Evolutionary conservation across 2,113 vertebrate genomes (phyloP), one percentile per base, ranked within the genome.

Genomic region (Periophthalmus modestus): DNA sequence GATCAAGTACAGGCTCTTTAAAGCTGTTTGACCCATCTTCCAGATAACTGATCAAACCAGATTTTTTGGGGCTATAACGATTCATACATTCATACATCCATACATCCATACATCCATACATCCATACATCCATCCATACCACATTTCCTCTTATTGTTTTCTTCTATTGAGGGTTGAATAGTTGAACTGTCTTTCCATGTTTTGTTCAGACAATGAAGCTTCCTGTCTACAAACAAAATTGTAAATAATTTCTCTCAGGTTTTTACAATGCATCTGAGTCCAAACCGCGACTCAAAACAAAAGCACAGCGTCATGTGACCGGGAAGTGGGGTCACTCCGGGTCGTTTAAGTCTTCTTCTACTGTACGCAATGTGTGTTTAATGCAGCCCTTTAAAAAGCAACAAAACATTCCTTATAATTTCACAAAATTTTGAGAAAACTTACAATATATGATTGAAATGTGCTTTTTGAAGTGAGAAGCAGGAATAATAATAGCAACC

Each of bases 201-300:
- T 13, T 39, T 65, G 62, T 65, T n/a, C 33, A 21, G 34, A n/a
- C 34, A 19, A 65, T 39, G 61, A 33, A 63, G 62, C 62, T 65
- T 65, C 62, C 62, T 43, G 34, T 65, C 62, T n/a, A 13, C 11
- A n/a, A 65, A 65, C 33, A n/a, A 19, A 63, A 63, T 5, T 65
- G 62, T 65, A 65, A 65, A 65, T 65, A 65, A 33, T 18, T 62
- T 34, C 62, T 39, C 62, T 65, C 62, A 65, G 62, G 62, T 65
- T 65, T 65, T 65, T 65, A 39, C 34, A 18, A 39, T 43, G 62
- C 33, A 12, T 43, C 34, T 19, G 62, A 65, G 33, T 65, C 62
- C 34, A 3, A 7, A 9, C 7, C 18, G 19, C 33, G 33, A 39
- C 13, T 34, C 13, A 2, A 36, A 43, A 65, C 7, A 65, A 65